Base-by-base conservation (phyloP, 2,797 vertebrate genomes). In the Arvicola amphibius region DNA sequence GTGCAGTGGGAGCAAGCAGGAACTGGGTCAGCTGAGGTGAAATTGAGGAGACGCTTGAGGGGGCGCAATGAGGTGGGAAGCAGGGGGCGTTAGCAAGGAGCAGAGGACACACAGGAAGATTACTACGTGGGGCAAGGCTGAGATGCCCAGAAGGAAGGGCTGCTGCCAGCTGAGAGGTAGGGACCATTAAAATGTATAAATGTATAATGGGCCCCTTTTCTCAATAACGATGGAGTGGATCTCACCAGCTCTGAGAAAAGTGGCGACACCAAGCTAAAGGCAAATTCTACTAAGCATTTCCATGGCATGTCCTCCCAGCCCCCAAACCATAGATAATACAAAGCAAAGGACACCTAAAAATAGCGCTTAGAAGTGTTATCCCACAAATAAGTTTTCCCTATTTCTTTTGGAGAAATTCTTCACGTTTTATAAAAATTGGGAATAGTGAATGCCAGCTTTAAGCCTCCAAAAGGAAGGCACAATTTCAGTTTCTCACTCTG, bases 401-500 rank as follows among this genome's bases (percentile, higher is more conserved):
- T 67, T 51, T 17, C 79, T 63, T 90, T 81, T 78, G 34, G 59
- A 77, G 83, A 65, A 40, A 40, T 32, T 51, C 43, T 46, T 76
- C 6, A 63, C 16, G 67, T 90, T 78, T 53, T 92, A 56, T 21
- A 13, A 56, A 43, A 83, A 51, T 89, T 92, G 84, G 78, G 61
- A 90, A 85, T 13, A 85, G 53, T 74, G 78, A 90, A 84, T 32
- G 32, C 46, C 46, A 67, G 56, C 43, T 81, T 71, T 74, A 88
- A 93, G 71, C 76, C 4, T 93, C 63, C 67, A 29, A 29, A 90
- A 84, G 69, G 37, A 93, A 51, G 53, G 77, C 69, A 46, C 32
- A 23, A 91, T 76, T 92, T 90, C 11, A 67, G 21, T 91, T 87
- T 74, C 74, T 59, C 73, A 46, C 77, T 92, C 67, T 95, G 84